phyloP scores from a whole-genome alignment of 2,797 vertebrate species.

The Chromobotia macracanthus region DNA sequence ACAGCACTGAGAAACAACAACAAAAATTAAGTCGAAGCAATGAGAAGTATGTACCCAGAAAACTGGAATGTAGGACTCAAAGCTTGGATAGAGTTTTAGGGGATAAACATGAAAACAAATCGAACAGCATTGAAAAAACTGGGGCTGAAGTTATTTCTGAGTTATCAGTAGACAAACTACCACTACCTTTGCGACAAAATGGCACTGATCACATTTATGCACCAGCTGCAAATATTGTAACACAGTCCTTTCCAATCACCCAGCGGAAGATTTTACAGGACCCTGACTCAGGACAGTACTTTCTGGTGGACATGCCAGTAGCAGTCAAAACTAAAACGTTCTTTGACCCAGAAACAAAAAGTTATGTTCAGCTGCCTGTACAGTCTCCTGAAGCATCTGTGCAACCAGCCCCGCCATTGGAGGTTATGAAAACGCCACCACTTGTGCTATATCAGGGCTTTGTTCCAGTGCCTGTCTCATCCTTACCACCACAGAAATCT shows the following conservation, averaged over 20 bases:
- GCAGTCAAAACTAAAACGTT: constrained; percentile 93
- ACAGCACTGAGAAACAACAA: background rate
- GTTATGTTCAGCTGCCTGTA: constrained; percentile 88
- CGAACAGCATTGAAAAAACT: background rate
- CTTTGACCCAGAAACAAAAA: constrained; percentile 93
- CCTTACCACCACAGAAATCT: constrained; percentile 76
- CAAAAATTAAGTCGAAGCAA: constrained; percentile 30
- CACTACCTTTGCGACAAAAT: constrained; percentile 66
- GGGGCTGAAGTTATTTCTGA: background rate
- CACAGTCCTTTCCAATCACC: constrained; percentile 81
- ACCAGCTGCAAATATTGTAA: constrained; percentile 61
- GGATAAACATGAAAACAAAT: constrained; percentile 7
- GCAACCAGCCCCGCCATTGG: constrained; percentile 70
- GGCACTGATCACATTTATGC: constrained; percentile 70
- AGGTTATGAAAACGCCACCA: constrained; percentile 73
- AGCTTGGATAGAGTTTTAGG: constrained; percentile 53
- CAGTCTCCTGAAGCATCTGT: constrained; percentile 76
- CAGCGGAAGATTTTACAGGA: constrained; percentile 94
- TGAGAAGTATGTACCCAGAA: constrained; percentile 40
- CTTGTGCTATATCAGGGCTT: constrained; percentile 82
- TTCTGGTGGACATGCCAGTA: constrained; percentile 90
- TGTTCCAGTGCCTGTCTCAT: constrained; percentile 81
- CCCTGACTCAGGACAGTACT: constrained; percentile 93
- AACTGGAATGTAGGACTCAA: constrained; percentile 51
- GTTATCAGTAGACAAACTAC: constrained; percentile 47